Evolutionary conservation across 2,113 vertebrate genomes (phyloP).

Genomic region (Gymnobelideus leadbeateri): DNA sequence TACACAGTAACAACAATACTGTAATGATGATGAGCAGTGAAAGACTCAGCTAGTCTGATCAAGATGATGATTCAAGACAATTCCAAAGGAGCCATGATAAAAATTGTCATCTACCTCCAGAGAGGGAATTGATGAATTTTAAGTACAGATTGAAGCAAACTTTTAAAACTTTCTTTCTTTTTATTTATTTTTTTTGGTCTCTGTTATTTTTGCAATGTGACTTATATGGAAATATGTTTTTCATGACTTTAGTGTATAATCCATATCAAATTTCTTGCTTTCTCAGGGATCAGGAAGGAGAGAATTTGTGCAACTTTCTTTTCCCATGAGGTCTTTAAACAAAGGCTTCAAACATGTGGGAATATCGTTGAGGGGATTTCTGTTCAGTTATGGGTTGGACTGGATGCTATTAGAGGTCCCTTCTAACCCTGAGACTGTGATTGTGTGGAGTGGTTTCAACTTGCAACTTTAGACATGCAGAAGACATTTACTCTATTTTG

Average conservation of each 20-base stretch:
- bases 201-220: not conserved
- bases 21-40: not conserved
- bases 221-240: not conserved
- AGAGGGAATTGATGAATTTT: not conserved
- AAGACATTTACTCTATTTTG: not conserved
- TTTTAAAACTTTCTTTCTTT: not conserved
- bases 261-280: not conserved
- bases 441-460: constrained; percentile 13
- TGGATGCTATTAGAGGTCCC: not conserved
- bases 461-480: rapidly evolving
- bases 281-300: not conserved
- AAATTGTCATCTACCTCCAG: not conserved
- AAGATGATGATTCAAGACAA: not conserved
- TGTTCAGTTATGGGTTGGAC: not conserved
- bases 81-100: not conserved
- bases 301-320: not conserved
- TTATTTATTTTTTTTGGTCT: not conserved
- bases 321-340: not conserved
- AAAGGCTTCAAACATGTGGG: not conserved
- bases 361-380: not conserved
- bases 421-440: not conserved
- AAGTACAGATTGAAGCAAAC: not conserved
- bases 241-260: not conserved
- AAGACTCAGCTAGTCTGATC: not conserved
- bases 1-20: not conserved